Percentiles rank a stretch among this genome's conserved stretches.
phyloP scores from a whole-genome alignment of 2,888 invertebrate species.

The Chironomus riparius region DNA sequence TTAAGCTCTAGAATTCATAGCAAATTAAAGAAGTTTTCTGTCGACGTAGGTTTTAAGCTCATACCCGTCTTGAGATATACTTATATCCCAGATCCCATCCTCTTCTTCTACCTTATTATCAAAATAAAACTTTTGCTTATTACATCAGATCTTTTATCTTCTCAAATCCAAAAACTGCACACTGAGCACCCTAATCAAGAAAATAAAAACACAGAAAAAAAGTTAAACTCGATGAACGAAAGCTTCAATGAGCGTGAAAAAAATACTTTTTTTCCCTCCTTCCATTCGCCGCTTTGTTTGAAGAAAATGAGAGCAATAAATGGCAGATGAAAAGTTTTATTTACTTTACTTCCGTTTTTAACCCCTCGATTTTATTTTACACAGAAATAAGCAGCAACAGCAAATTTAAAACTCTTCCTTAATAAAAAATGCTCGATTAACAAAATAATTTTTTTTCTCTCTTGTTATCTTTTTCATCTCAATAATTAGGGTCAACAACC shows the following conservation, averaged over 20 bases:
- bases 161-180: no score
- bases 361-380: no score
- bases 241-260: slow-evolving; percentile 5
- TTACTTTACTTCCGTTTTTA: not conserved
- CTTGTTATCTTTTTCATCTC: not conserved
- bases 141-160: no score
- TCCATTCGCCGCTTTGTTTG: not conserved
- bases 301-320: not conserved
- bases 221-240: not conserved
- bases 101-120: no score
- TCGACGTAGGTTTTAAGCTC: no score
- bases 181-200: not conserved
- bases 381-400: no score
- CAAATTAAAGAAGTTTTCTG: no score
- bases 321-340: not conserved
- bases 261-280: not conserved
- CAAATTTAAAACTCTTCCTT: no score
- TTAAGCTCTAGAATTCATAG: no score
- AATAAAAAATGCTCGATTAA: not conserved
- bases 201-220: not conserved
- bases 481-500: slow-evolving; percentile 72
- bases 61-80: no score
- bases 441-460: not conserved
- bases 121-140: no score
- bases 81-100: no score